Evolutionary conservation across 1,140 invertebrate species (phyloP), one percentile per base, ranked within the genome.

Genomic region (Zaprionus ghesquierei): DNA sequence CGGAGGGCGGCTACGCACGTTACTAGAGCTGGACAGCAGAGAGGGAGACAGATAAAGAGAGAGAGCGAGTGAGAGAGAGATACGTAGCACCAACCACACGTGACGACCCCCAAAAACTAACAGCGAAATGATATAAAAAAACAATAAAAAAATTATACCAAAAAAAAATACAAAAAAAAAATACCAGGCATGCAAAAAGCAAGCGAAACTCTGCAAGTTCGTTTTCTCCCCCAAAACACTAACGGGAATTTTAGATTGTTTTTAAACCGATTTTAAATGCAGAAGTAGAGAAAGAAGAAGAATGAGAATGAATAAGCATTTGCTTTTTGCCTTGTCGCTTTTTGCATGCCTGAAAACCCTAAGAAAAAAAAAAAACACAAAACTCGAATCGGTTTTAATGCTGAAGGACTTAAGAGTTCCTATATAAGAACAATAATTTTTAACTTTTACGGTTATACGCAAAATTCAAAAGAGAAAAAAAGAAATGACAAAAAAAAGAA

Each of bases 391-490:
- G 71, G 68, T 81, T 87, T 85, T 72, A 64, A 72, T 53, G 63
- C 31, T 62, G 60, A 66, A 78, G 82, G 59, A 81, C 75, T 70
- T 72, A 64, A 20, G 50, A 76, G 81, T 86, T 86, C 81, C 81
- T 86, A 87, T 69, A 80, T 61, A 72, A 86, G 81, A 81, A 86
- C 81, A 86, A 86, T 86, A 86, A 86, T 86, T 86, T 86, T 87
- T 63, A 70, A 81, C 65, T 51, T 66, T 81, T 79, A 77, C 65
- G 49, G 54, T 63, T 79, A 70, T 69, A 54, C 35, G 49, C 58
- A 72, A 55, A 54, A 20, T 27, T n/a, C n/a, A 5, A 27, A 50
- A 12, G 20, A 23, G 1, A 46, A 41, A 62, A 76, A 46, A 31
- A 9, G 23, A 56, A 44, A 54, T 5, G 10, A 8, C 51, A 60